These are phyloP conservation scores for Punctoribates punctum DNA, from an alignment of 2,888 invertebrate genomes.

Conservation along the genomic window DNA sequence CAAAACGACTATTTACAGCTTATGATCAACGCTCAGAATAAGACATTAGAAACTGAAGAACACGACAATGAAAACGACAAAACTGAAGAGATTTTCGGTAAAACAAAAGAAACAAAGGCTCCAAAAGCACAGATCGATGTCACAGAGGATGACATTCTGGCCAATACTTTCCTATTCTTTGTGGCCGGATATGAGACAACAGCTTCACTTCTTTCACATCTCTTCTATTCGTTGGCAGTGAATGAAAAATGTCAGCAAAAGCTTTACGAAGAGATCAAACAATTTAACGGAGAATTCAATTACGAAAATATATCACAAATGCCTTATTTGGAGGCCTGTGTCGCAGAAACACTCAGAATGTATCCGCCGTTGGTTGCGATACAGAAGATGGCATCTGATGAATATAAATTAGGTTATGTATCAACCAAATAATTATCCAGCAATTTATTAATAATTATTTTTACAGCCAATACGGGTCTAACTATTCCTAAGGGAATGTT, in stretches of 20 bases:
- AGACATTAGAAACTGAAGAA: background rate
- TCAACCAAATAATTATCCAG: background rate
- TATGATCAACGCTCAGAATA: too few species aligned
- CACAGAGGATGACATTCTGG: conserved; percentile 44
- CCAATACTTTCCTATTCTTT: conserved; percentile 62
- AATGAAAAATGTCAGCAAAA: conserved; percentile 58
- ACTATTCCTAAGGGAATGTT: conserved; percentile 44
- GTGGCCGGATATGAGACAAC: conserved; percentile 65
- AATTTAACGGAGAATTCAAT: background rate
- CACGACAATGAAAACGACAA: background rate
- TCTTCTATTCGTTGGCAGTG: conserved; percentile 59
- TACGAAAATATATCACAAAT: background rate
- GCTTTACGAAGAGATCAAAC: conserved; percentile 49
- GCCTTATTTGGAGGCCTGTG: conserved; percentile 43
- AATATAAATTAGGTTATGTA: background rate
- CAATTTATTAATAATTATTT: background rate
- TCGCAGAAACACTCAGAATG: conserved; percentile 42
- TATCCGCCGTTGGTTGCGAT: conserved; percentile 23
- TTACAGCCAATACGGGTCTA: conserved; percentile 42
- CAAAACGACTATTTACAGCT: too few species aligned
- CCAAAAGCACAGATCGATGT: background rate
- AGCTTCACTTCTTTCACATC: conserved; percentile 61
- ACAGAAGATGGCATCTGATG: background rate
- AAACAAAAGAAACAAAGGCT: conserved; percentile 47
- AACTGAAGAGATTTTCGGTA: background rate